These are phyloP conservation scores for Erithacus rubecula DNA, from an alignment of 2,797 vertebrate species.

Conservation along the genomic window DNA sequence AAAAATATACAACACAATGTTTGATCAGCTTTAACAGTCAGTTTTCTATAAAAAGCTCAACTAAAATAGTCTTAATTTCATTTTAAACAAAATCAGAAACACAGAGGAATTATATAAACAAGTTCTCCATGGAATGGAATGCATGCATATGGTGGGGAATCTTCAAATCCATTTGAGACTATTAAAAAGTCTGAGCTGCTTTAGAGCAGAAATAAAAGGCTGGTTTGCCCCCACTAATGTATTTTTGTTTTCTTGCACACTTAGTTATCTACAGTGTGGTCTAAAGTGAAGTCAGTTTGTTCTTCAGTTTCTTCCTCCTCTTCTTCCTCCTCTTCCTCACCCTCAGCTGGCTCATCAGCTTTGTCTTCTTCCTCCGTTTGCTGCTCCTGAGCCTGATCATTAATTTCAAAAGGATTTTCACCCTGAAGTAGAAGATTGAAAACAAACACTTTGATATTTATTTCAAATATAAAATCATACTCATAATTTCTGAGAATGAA, in stretches of 20 bases:
- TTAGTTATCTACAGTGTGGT: conserved; percentile 74
- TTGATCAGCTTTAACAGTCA: conserved; percentile 69
- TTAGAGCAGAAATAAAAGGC: conserved; percentile 64
- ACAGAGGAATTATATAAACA: conserved; percentile 75
- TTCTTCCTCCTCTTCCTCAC: conserved; percentile 54
- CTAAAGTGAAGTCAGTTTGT: conserved; percentile 66
- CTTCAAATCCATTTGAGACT: conserved; percentile 47
- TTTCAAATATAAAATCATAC: background rate
- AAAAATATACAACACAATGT: conserved; percentile 78
- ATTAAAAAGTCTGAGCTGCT: conserved; percentile 63
- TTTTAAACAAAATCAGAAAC: conserved; percentile 74
- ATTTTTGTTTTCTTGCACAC: background rate
- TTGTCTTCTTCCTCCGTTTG: conserved; percentile 72
- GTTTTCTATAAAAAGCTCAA: conserved; percentile 78
- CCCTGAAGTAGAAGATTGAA: conserved; percentile 69
- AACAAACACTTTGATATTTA: background rate
- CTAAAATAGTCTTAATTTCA: conserved; percentile 72
- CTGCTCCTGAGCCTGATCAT: conserved; percentile 74
- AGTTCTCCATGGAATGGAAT: conserved; percentile 71
- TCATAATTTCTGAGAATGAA: background rate
- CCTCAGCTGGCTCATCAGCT: conserved; percentile 70
- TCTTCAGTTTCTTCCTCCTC: conserved; percentile 67
- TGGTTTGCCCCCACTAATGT: background rate
- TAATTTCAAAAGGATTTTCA: conserved; percentile 85
- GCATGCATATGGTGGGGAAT: conserved; percentile 71